These are phyloP conservation scores for Neosalanx taihuensis DNA, from an alignment of 2,797 vertebrate species.

Conservation along the genomic window DNA sequence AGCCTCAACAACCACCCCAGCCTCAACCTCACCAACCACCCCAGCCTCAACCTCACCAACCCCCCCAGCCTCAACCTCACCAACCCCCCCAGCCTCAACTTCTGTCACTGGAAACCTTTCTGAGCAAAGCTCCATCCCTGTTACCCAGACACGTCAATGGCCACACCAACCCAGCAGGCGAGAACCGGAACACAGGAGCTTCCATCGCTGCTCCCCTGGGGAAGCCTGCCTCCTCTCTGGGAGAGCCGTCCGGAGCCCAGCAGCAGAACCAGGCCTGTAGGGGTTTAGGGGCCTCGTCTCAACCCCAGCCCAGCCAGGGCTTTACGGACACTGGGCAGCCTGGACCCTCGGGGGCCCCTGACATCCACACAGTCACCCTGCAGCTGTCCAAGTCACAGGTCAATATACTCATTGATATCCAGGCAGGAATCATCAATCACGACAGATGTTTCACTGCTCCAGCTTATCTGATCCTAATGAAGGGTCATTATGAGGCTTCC, in stretches of 20 bases:
- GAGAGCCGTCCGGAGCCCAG: constrained; percentile 56
- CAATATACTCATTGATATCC: constrained; percentile 23
- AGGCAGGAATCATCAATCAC: too few species aligned
- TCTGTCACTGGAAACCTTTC: constrained; percentile 64
- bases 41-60: too few species aligned
- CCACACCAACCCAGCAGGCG: constrained; percentile 47
- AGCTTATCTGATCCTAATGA: too few species aligned
- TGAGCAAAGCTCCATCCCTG: constrained; percentile 60
- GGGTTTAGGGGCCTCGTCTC: constrained; percentile 56
- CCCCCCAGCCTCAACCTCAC: constrained; percentile 26
- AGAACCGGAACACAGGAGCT: constrained; percentile 47
- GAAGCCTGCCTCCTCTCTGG: constrained; percentile 63
- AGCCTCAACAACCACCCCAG: constrained; percentile 36
- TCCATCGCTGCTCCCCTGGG: constrained; percentile 53
- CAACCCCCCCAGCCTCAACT: constrained; percentile 59
- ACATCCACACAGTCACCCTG: constrained; percentile 89
- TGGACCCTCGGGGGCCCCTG: constrained; percentile 68
- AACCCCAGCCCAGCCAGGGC: constrained; percentile 54
- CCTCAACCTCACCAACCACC: constrained; percentile 20
- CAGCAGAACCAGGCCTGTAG: constrained; percentile 56
- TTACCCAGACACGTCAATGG: constrained; percentile 58
- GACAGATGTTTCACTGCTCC: too few species aligned
- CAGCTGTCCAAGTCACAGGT: constrained; percentile 97
- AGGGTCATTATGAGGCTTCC: too few species aligned
- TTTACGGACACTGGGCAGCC: constrained; percentile 72